Evolutionary conservation across 1,140 invertebrate species (phyloP), one percentile per base, ranked within the genome.

Genomic region (Neomicropteryx cornuta): DNA sequence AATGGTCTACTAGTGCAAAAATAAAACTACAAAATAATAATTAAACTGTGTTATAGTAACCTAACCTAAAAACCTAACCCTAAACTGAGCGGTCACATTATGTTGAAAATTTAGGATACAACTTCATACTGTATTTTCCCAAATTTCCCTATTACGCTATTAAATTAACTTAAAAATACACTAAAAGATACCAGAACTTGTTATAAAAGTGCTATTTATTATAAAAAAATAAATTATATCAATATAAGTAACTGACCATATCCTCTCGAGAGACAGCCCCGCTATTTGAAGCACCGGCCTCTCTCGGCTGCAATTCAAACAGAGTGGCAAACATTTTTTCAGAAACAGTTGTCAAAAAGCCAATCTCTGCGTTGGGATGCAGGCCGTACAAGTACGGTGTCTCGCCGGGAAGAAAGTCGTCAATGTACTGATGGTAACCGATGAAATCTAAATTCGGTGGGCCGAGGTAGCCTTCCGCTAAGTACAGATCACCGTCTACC

Each of bases 301-400:
- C 85, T 49, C 85, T 68, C 0, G 93, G 89, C 62, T 96, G 90
- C 70, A 97, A 75, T 59, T 94, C 90, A 52, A 95, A 83, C 10
- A 97, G n/a, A n/a, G n/a, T n/a, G n/a, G n/a, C n/a, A n/a, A 96
- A 95, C 13, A 96, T 67, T 41, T 79, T 78, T 48, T 94, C 87
- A 1, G 89, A 85, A 3, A 80, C 83, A 0, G 76, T 79, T 0
- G 91, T 94, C 24, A 96, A 66, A 50, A 94, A 92, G 14, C 91
- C 91, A 43, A 97, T 95, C 66, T 96, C 92, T 4, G 92, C 90
- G 62, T 97, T 96, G 1, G 88, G 82, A 67, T 96, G 91, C 3
- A 97, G 66, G 11, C 92, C 92, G 53, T 96, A 97, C 0, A 97
- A 61, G 43, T 83, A 74, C 0, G 93, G 91, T 36, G 83, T 89